These are phyloP conservation scores for Ceratoteleas bidentatus DNA, from an alignment of 1,140 invertebrate genomes.

Conservation along the genomic window DNA sequence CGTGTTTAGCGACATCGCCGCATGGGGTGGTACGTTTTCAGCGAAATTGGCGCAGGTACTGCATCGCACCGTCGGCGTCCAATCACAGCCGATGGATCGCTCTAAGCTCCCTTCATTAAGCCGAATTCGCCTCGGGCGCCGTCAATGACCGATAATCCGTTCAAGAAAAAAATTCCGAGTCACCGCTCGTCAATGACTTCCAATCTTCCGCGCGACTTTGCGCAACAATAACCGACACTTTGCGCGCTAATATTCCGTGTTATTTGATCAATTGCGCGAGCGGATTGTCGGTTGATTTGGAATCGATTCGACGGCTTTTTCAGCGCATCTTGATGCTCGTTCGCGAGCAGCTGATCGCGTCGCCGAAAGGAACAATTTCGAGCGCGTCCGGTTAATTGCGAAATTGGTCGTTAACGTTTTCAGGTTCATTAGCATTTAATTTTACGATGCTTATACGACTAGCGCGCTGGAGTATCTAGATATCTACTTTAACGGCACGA, in stretches of 20 bases:
- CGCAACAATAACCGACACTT: conserved; percentile 43
- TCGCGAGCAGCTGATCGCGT: too few species aligned
- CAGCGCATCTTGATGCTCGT: neutral
- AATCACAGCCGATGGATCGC: conserved; percentile 67
- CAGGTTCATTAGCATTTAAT: conserved; percentile 26
- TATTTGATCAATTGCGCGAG: conserved; percentile 41
- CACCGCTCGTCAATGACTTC: conserved; percentile 64
- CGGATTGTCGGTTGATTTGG: conserved; percentile 31
- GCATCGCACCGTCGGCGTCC: conserved; percentile 73
- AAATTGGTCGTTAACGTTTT: conserved; percentile 14
- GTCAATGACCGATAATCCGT: conserved; percentile 68
- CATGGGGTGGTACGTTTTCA: conserved; percentile 65
- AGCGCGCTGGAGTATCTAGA: conserved; percentile 17
- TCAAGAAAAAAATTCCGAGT: conserved; percentile 61
- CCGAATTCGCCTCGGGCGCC: conserved; percentile 69
- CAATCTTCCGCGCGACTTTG: conserved; percentile 62
- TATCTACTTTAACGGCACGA: conserved; percentile 47
- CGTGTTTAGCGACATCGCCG: conserved; percentile 66
- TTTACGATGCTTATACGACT: conserved; percentile 9
- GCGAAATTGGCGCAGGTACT: conserved; percentile 69
- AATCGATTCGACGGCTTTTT: conserved; percentile 4
- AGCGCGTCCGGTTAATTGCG: conserved; percentile 7
- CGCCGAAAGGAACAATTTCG: neutral
- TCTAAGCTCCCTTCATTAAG: conserved; percentile 74
- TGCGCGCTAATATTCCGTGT: conserved; percentile 55